These are phyloP conservation scores for Tringa solitaria DNA, from an alignment of 2,113 vertebrate species.

Conservation along the genomic window DNA sequence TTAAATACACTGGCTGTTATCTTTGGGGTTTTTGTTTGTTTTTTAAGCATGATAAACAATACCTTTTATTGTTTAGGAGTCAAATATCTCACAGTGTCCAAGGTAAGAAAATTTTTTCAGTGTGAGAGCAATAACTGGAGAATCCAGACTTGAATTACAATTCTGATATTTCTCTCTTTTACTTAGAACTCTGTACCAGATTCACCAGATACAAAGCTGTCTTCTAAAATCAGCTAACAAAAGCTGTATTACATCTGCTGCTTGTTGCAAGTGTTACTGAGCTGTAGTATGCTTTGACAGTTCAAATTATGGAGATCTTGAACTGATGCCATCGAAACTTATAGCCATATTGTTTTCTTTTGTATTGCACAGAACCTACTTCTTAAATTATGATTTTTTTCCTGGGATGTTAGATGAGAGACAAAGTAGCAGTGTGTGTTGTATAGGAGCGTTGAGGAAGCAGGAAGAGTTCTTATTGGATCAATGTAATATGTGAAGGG, in stretches of 20 bases:
- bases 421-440: background rate
- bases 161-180: background rate
- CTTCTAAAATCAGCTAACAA: background rate
- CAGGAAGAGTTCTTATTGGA: background rate
- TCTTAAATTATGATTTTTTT: background rate
- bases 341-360: background rate
- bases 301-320: background rate
- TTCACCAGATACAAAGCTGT: background rate
- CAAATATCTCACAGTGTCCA: background rate
- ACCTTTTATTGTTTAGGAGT: background rate
- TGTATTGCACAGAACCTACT: background rate
- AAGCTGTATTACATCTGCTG: background rate
- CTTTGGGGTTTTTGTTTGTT: background rate
- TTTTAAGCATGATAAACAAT: background rate
- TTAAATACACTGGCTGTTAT: background rate
- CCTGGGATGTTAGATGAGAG: background rate
- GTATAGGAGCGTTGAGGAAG: background rate
- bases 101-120: background rate
- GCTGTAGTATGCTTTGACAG: background rate
- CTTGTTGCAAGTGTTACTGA: background rate
- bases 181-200: background rate
- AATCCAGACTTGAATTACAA: background rate
- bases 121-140: background rate
- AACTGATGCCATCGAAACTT: background rate
- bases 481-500: background rate